A percentile compares a stretch with the other conserved stretches of the same genome.
Evolutionary conservation across 2,797 vertebrate species (phyloP).

Genomic region (Sebastolobus alascanus): DNA sequence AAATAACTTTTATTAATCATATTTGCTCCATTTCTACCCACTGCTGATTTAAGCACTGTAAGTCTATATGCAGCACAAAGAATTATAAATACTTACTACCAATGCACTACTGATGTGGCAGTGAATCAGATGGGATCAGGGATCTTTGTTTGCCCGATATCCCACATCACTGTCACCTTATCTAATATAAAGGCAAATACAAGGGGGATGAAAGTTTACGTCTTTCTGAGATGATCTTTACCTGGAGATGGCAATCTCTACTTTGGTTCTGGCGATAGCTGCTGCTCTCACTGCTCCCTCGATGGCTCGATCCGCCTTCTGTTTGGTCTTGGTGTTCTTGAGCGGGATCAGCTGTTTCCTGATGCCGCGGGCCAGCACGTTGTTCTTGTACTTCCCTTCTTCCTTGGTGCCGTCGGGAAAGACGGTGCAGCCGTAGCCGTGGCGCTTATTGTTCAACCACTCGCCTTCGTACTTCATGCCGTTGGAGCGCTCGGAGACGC

Average conservation of each 20-base stretch:
- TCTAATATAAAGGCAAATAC: neutral
- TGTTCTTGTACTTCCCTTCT: conserved; percentile 98
- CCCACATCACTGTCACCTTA: no score
- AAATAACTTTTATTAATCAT: no score
- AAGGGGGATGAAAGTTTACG: neutral
- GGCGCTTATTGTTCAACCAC: conserved; percentile 95
- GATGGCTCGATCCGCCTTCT: conserved; percentile 95
- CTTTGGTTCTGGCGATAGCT: conserved; percentile 95
- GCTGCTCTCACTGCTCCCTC: conserved; percentile 93
- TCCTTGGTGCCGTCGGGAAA: conserved; percentile 94
- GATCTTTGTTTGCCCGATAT: no score
- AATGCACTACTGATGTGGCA: no score
- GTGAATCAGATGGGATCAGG: no score
- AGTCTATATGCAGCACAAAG: no score
- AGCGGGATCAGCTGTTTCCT: conserved; percentile 95
- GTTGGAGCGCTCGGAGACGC: conserved; percentile 94
- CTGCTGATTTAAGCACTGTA: no score
- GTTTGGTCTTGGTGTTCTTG: conserved; percentile 95
- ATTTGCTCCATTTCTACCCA: no score
- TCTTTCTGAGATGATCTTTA: conserved; percentile 64
- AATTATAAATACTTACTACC: no score
- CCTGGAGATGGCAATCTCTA: conserved; percentile 97
- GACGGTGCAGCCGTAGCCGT: conserved; percentile 95
- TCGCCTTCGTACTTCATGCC: conserved; percentile 98
- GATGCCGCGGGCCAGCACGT: conserved; percentile 92